A percentile compares a stretch with the other conserved stretches of the same genome.
Evolutionary conservation across 2,113 vertebrate species (phyloP).

Genomic region (Poecilia latipinna): DNA sequence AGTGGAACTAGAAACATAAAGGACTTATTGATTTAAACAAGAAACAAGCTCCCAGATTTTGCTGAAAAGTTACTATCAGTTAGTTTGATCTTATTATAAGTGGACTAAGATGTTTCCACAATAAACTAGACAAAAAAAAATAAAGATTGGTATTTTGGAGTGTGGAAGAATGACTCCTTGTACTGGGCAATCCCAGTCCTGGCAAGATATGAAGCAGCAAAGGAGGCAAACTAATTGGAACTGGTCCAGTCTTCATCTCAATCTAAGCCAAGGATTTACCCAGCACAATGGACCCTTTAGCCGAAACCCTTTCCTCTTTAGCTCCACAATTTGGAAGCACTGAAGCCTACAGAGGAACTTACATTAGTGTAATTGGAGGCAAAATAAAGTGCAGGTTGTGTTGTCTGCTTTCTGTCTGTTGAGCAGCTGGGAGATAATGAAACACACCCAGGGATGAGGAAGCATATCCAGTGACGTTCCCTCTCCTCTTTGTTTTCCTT

Average conservation of each 20-base stretch:
- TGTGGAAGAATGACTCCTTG: constrained; percentile 55
- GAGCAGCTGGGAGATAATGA: constrained; percentile 55
- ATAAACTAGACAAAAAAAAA: too few relatives aligned
- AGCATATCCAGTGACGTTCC: constrained; percentile 37
- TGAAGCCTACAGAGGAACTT: constrained; percentile 66
- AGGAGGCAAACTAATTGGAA: constrained; percentile 80
- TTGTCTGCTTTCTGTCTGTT: constrained; percentile 41
- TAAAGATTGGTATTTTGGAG: too few relatives aligned
- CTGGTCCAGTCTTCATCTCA: constrained; percentile 54
- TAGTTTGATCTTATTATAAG: too few relatives aligned
- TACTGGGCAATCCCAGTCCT: constrained; percentile 69
- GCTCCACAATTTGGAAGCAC: constrained; percentile 60
- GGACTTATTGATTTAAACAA: too few relatives aligned
- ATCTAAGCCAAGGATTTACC: constrained; percentile 71
- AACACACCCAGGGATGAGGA: constrained; percentile 35
- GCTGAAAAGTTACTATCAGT: too few relatives aligned
- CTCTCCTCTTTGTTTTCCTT: constrained; percentile 56
- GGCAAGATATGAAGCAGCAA: constrained; percentile 63
- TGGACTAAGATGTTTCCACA: too few relatives aligned
- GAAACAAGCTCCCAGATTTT: too few relatives aligned
- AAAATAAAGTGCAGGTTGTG: constrained; percentile 75
- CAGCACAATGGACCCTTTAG: constrained; percentile 77
- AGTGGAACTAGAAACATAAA: too few relatives aligned
- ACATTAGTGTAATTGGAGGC: constrained; percentile 81
- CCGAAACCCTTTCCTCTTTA: constrained; percentile 61